Percentiles rank a stretch among this genome's conserved stretches.
These are phyloP conservation scores for Drosophila asahinai DNA, from an alignment of 1,140 invertebrate species.

Conservation along the genomic window DNA sequence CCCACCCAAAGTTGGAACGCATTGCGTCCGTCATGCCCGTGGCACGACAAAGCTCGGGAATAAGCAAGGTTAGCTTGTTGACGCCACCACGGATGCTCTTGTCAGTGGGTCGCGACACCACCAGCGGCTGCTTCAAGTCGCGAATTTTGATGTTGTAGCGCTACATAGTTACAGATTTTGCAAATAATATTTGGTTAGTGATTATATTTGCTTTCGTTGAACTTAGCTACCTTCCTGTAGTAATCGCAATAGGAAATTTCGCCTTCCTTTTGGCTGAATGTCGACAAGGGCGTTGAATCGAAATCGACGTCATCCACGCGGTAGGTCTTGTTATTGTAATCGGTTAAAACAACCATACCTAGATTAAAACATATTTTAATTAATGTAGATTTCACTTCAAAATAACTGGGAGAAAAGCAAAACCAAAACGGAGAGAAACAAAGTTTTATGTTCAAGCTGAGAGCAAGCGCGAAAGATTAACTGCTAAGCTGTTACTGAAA, in stretches of 20 bases:
- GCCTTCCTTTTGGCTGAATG: constrained; percentile 87
- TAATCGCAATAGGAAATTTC: constrained; percentile 91
- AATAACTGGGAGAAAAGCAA: too few relatives aligned
- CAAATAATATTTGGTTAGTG: too few relatives aligned
- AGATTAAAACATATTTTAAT: not conserved
- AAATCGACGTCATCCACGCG: constrained; percentile 94
- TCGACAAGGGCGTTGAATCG: constrained; percentile 87
- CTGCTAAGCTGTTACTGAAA: too few relatives aligned
- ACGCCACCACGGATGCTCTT: constrained; percentile 87
- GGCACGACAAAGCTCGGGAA: constrained; percentile 90
- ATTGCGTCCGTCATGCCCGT: constrained; percentile 89
- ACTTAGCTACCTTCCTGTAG: constrained; percentile 87
- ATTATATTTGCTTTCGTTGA: too few relatives aligned
- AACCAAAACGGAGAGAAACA: too few relatives aligned
- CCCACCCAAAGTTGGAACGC: constrained; percentile 86
- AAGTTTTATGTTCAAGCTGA: too few relatives aligned
- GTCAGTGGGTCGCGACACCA: constrained; percentile 88
- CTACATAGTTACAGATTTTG: constrained; percentile 41
- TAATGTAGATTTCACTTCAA: not conserved
- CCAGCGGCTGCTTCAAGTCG: constrained; percentile 87
- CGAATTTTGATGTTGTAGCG: constrained; percentile 88
- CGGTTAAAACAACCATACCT: constrained; percentile 90
- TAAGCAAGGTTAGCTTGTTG: constrained; percentile 87
- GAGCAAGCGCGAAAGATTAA: too few relatives aligned
- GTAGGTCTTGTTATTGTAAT: constrained; percentile 97